phyloP scores from a whole-genome alignment of 1,140 invertebrate genomes.

The Cotesia glomerata region DNA sequence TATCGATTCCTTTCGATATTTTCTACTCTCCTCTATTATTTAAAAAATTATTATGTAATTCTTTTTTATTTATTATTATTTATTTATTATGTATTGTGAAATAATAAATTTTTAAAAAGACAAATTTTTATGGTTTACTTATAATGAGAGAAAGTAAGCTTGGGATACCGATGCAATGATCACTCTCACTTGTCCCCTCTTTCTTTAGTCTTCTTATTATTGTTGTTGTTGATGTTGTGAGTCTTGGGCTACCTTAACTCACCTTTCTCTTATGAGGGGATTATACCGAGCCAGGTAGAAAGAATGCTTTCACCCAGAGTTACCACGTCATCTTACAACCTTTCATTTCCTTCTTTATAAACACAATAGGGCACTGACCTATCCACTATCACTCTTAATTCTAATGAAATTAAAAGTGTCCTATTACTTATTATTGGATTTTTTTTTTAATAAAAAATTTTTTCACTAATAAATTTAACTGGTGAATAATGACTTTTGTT shows the following conservation, averaged over 20 bases:
- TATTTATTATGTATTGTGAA: too few species aligned
- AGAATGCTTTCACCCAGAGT: constrained; percentile 46
- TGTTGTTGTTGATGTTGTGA: too few species aligned
- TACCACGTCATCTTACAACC: not conserved
- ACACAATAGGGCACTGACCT: constrained; percentile 48
- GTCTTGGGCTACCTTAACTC: not conserved
- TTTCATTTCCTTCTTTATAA: constrained; percentile 4
- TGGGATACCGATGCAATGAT: constrained; percentile 33
- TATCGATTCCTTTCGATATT: constrained; percentile 1
- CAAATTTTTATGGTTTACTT: not conserved
- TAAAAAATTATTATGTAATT: not conserved
- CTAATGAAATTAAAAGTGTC: not conserved
- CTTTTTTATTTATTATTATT: not conserved
- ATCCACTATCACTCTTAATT: constrained; percentile 33
- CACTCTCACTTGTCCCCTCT: constrained; percentile 41
- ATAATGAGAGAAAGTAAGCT: constrained; percentile 37
- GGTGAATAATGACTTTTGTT: too few species aligned
- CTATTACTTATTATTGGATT: too few species aligned
- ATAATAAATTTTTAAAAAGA: not conserved
- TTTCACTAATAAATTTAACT: too few species aligned
- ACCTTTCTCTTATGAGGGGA: not conserved
- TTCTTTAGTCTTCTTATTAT: constrained; percentile 1
- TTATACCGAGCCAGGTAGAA: not conserved
- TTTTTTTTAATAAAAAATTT: too few species aligned
- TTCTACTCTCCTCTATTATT: not conserved